phyloP scores from a whole-genome alignment of 2,113 vertebrate genomes.

The Oryzias javanicus region DNA sequence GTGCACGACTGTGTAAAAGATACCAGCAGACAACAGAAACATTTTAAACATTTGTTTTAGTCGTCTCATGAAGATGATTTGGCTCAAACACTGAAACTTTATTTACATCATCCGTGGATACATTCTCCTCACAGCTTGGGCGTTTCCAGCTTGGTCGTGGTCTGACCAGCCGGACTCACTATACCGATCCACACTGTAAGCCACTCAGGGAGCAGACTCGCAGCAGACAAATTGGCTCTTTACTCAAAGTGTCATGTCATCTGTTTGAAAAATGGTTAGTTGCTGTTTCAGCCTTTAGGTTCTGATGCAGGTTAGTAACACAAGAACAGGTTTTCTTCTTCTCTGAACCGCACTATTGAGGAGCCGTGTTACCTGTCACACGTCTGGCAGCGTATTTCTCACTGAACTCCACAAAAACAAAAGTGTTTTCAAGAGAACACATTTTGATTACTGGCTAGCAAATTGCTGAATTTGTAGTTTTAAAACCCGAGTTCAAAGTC shows the following conservation, averaged over 20 bases:
- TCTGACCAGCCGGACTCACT: constrained; percentile 7
- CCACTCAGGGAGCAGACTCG: not conserved
- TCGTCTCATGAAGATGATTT: no score
- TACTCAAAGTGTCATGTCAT: constrained; percentile 23
- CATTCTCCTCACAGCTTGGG: not conserved
- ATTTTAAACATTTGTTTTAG: no score
- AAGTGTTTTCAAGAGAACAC: constrained; percentile 5
- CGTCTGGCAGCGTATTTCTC: not conserved
- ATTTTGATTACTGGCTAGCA: constrained; percentile 5
- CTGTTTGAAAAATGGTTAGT: not conserved
- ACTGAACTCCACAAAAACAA: not conserved
- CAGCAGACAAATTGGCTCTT: constrained; percentile 26
- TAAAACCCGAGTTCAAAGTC: constrained; percentile 14
- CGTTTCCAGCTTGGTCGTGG: not conserved
- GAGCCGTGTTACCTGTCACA: not conserved
- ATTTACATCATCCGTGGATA: no score
- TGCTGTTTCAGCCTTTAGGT: not conserved
- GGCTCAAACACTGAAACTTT: no score
- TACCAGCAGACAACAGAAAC: no score
- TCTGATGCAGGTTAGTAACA: not conserved
- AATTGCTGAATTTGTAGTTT: constrained; percentile 3
- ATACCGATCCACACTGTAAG: constrained; percentile 9
- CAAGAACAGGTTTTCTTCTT: not conserved
- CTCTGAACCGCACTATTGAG: not conserved
- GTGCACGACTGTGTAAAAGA: no score